phyloP scores from a whole-genome alignment of 2,113 vertebrate genomes.

The Cyphomyrus discorhynchus region DNA sequence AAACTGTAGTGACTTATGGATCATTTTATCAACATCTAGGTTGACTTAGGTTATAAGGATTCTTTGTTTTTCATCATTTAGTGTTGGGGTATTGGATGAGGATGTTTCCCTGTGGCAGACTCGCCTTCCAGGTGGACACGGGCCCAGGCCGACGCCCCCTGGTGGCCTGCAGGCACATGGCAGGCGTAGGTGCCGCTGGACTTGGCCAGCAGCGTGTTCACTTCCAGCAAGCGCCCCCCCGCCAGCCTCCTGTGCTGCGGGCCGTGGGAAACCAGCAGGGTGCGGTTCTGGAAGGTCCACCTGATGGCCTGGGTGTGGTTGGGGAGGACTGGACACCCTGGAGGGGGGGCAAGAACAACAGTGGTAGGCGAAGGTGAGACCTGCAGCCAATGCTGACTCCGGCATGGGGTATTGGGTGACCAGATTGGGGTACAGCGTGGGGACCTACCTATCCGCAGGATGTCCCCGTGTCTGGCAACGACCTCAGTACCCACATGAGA shows the following conservation, averaged over 20 bases:
- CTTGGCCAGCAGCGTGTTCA: slow-evolving; percentile 54
- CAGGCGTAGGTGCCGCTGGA: slow-evolving; percentile 62
- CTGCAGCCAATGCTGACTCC: neutral
- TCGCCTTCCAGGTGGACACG: slow-evolving; percentile 62
- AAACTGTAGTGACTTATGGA: neutral
- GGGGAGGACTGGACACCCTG: slow-evolving; percentile 58
- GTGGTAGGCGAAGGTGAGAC: neutral
- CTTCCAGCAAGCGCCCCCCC: slow-evolving; percentile 68
- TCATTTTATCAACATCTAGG: neutral
- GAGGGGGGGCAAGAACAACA: slow-evolving; percentile 18
- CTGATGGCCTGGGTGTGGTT: slow-evolving; percentile 53
- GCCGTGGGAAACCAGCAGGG: slow-evolving; percentile 44
- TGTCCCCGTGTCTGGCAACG: slow-evolving; percentile 56
- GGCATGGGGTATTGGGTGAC: too few species aligned
- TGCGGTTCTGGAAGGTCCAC: slow-evolving; percentile 63
- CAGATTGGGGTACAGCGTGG: neutral
- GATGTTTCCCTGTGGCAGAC: neutral
- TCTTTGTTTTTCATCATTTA: neutral
- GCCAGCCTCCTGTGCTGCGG: slow-evolving; percentile 54
- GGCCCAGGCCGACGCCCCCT: slow-evolving; percentile 63
- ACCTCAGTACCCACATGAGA: slow-evolving; percentile 57
- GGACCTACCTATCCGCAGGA: slow-evolving; percentile 63
- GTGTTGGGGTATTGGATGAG: neutral
- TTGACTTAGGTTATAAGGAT: neutral
- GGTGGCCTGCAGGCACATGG: slow-evolving; percentile 51